These are phyloP conservation scores for Hipparchia sbordonii DNA, from an alignment of 2,888 invertebrate genomes.

Conservation along the genomic window DNA sequence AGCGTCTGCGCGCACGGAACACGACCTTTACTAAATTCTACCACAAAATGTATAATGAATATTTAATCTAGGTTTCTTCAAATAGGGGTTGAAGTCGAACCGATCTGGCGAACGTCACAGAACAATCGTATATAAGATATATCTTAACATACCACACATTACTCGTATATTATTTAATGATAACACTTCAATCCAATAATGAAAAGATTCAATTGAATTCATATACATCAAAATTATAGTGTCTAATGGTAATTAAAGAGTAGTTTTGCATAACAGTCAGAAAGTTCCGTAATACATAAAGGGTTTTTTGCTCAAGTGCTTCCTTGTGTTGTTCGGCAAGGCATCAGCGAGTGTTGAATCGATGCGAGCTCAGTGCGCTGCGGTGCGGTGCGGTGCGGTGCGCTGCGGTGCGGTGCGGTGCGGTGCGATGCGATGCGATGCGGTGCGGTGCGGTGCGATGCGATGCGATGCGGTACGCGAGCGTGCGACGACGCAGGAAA, in stretches of 20 bases:
- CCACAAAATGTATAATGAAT: background rate
- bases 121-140: too few relatives aligned
- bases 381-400: slow-evolving; percentile 37
- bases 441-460: background rate
- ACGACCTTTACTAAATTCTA: background rate
- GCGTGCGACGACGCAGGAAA: slow-evolving; percentile 53
- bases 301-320: background rate
- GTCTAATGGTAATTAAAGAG: too few relatives aligned
- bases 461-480: slow-evolving; percentile 27
- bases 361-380: background rate
- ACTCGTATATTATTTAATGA: too few relatives aligned
- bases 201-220: too few relatives aligned
- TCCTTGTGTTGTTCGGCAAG: background rate
- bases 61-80: too few relatives aligned
- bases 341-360: background rate
- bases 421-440: slow-evolving; percentile 37
- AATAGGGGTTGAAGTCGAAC: too few relatives aligned
- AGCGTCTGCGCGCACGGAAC: slow-evolving; percentile 84
- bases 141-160: too few relatives aligned
- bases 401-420: slow-evolving; percentile 16
- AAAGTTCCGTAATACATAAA: too few relatives aligned
- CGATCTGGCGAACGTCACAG: too few relatives aligned
- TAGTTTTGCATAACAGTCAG: too few relatives aligned
- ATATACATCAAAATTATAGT: too few relatives aligned
- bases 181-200: too few relatives aligned